Percentiles rank a stretch among this genome's conserved stretches.
phyloP scores from a whole-genome alignment of 2,888 invertebrate genomes.

The Eulithis prunata region DNA sequence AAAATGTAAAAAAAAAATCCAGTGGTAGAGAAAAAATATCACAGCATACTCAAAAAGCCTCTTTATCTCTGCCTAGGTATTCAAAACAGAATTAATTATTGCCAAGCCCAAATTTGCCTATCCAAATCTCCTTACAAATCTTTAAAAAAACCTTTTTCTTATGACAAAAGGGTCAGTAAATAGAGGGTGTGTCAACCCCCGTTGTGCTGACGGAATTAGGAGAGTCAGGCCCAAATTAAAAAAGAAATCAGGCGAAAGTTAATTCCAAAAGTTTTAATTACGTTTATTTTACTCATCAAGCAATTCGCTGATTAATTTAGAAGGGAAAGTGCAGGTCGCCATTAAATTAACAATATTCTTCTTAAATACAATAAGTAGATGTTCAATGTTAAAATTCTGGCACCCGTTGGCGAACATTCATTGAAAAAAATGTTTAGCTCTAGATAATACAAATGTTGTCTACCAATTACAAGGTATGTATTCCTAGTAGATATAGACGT shows the following conservation, averaged over 20 bases:
- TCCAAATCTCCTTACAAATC: slow-evolving; percentile 44
- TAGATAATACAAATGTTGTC: too few relatives aligned
- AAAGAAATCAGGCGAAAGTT: slow-evolving; percentile 81
- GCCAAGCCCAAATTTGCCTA: slow-evolving; percentile 37
- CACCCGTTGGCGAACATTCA: too few relatives aligned
- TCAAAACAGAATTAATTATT: slow-evolving; percentile 45
- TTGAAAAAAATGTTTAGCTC: too few relatives aligned
- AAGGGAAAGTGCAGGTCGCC: slow-evolving; percentile 42
- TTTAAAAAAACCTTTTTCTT: slow-evolving; percentile 55
- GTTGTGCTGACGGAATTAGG: slow-evolving; percentile 75
- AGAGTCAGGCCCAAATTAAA: slow-evolving; percentile 78
- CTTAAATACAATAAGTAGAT: background rate
- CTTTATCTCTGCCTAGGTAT: slow-evolving; percentile 31
- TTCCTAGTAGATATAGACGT: too few relatives aligned
- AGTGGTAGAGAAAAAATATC: background rate
- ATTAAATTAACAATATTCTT: slow-evolving; percentile 1
- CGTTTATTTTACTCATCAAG: slow-evolving; percentile 80
- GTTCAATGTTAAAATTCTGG: too few relatives aligned
- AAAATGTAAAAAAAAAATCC: background rate
- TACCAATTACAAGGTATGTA: too few relatives aligned
- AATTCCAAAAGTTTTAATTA: slow-evolving; percentile 82
- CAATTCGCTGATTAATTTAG: slow-evolving; percentile 75
- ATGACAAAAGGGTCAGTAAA: slow-evolving; percentile 69
- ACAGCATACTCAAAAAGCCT: background rate
- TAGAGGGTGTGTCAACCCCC: slow-evolving; percentile 79